Conservation (phyloP, 2,888 invertebrate genomes). For the Nomada fucata region DNA sequence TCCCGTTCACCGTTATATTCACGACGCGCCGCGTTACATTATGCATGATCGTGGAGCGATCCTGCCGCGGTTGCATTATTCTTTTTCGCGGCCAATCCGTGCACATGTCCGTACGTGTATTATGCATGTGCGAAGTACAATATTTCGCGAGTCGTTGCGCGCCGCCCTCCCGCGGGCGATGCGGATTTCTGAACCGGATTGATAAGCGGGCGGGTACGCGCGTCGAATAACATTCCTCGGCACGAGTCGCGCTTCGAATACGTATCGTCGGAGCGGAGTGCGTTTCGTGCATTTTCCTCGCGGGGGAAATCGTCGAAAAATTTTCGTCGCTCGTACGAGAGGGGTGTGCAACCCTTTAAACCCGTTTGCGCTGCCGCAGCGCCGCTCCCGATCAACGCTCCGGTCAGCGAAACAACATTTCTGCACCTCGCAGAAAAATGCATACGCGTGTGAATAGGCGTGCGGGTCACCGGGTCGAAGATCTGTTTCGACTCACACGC, state of each 20-base stretch:
- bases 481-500: conserved; percentile 2
- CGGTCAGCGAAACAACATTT: too few relatives aligned
- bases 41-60: conserved; percentile 57
- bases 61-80: conserved; percentile 37
- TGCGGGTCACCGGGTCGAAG: conserved; percentile 12
- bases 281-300: too few relatives aligned
- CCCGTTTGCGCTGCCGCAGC: too few relatives aligned
- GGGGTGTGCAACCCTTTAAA: too few relatives aligned
- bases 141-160: conserved; percentile 1
- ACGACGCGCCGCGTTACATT: conserved; percentile 53
- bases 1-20: conserved; percentile 59
- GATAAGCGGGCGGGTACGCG: background rate
- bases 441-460: background rate
- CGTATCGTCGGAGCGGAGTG: too few relatives aligned
- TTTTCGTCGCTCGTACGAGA: too few relatives aligned
- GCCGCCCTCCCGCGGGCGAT: background rate
- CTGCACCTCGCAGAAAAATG: too few relatives aligned
- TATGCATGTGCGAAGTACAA: background rate
- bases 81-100: conserved; percentile 35
- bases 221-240: background rate
- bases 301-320: too few relatives aligned
- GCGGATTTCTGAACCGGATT: conserved; percentile 10
- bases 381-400: too few relatives aligned
- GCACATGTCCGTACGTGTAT: background rate
- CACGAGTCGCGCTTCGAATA: background rate